phyloP scores from a whole-genome alignment of 2,888 invertebrate species.

The Hyposoter dolosus region DNA sequence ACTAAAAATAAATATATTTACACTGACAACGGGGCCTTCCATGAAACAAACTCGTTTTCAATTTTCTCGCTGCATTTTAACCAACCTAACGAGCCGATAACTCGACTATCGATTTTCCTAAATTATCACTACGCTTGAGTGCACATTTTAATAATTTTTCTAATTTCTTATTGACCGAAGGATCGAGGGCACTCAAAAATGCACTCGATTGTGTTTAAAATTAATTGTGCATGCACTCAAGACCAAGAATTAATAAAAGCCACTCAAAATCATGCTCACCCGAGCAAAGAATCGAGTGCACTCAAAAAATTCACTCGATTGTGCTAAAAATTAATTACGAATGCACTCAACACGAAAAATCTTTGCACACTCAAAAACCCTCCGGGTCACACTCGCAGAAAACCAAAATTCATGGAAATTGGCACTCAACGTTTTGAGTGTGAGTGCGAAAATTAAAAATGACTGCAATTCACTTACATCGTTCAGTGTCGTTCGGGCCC shows the following conservation, averaged over 20 bases:
- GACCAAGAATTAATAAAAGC: not conserved
- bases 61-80: not conserved
- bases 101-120: conserved; percentile 14
- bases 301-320: not conserved
- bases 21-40: no score
- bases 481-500: not conserved
- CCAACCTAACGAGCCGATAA: conserved; percentile 17
- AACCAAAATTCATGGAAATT: not conserved
- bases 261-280: not conserved
- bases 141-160: not conserved
- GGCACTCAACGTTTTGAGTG: not conserved
- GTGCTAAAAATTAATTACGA: no score
- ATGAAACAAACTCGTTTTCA: conserved; percentile 34
- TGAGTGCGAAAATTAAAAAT: not conserved
- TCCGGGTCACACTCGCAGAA: not conserved
- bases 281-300: not conserved
- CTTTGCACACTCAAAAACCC: not conserved
- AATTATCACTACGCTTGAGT: not conserved
- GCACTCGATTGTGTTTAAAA: not conserved
- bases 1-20: conserved; percentile 8
- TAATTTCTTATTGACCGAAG: not conserved
- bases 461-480: not conserved
- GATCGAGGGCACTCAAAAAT: not conserved
- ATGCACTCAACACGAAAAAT: no score
- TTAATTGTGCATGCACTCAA: not conserved